Conservation (phyloP, 2,113 vertebrate genomes). For the Perca schrenkii region DNA sequence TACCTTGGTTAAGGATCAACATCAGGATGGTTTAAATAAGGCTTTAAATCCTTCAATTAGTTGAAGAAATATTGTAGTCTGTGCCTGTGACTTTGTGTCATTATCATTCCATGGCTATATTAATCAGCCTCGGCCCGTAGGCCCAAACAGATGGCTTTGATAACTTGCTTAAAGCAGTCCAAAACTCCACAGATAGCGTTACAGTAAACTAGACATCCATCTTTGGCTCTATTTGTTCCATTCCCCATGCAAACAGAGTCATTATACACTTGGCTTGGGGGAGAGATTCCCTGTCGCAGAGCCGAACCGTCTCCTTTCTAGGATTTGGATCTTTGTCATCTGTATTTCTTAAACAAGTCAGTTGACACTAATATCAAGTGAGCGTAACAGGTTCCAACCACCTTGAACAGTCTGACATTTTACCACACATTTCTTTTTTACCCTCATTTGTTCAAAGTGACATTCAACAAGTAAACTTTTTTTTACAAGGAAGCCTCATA, state of each 20-base stretch:
- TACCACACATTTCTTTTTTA: not conserved
- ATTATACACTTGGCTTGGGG: constrained; percentile 75
- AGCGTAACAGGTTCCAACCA: constrained; percentile 61
- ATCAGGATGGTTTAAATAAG: constrained; percentile 14
- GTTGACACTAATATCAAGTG: constrained; percentile 72
- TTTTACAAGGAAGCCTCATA: not conserved
- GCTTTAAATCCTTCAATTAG: constrained; percentile 59
- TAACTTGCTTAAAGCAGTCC: constrained; percentile 79
- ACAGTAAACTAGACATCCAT: constrained; percentile 80
- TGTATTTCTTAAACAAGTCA: constrained; percentile 70
- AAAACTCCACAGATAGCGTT: constrained; percentile 76
- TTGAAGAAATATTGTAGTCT: constrained; percentile 83
- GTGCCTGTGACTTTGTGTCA: constrained; percentile 78
- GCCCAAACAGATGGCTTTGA: constrained; percentile 84
- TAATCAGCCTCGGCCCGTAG: constrained; percentile 83
- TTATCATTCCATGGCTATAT: constrained; percentile 83
- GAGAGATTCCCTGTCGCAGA: constrained; percentile 71
- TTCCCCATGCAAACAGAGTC: constrained; percentile 71
- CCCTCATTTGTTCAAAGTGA: constrained; percentile 44
- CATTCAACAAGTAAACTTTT: constrained; percentile 40
- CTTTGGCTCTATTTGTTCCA: constrained; percentile 73
- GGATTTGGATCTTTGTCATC: constrained; percentile 70
- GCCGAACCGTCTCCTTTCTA: constrained; percentile 54
- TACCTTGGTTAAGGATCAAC: constrained; percentile 16
- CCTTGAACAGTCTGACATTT: constrained; percentile 65